Percentiles rank a stretch among this genome's conserved stretches.
Evolutionary conservation across 2,113 vertebrate genomes (phyloP).

Genomic region (Natator depressus): DNA sequence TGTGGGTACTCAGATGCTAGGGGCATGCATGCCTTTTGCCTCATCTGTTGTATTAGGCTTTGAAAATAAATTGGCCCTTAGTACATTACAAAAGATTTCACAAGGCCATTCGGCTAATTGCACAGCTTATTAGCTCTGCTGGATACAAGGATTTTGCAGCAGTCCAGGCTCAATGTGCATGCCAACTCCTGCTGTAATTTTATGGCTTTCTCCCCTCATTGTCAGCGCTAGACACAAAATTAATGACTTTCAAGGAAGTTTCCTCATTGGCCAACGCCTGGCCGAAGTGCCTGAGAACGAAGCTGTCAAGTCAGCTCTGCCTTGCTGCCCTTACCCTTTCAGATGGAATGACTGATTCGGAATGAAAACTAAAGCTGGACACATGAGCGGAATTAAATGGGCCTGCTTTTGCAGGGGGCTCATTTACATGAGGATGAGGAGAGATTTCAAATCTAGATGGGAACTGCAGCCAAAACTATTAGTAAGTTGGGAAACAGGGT

Average conservation of each 20-base stretch:
- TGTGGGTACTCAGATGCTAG: neutral
- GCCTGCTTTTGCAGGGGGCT: slow-evolving; percentile 43
- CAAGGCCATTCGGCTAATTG: neutral
- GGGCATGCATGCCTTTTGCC: neutral
- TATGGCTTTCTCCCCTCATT: slow-evolving; percentile 52
- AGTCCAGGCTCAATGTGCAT: too few relatives aligned
- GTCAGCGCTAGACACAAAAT: slow-evolving; percentile 2
- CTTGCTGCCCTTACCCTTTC: slow-evolving; percentile 21
- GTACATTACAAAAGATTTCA: neutral
- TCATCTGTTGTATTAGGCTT: neutral
- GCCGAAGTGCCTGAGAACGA: neutral
- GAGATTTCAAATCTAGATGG: slow-evolving; percentile 53
- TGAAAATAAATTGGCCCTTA: neutral
- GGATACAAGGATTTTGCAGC: neutral
- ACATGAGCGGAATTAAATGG: slow-evolving; percentile 59
- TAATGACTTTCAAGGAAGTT: slow-evolving; percentile 21
- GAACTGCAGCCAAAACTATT: slow-evolving; percentile 70
- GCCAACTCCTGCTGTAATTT: neutral
- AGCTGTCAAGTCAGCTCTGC: neutral
- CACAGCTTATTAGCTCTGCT: neutral
- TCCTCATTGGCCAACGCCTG: slow-evolving; percentile 6
- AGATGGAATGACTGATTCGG: slow-evolving; percentile 48
- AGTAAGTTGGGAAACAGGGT: slow-evolving; percentile 61
- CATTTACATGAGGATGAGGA: slow-evolving; percentile 37
- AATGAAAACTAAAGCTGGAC: slow-evolving; percentile 58